These are phyloP conservation scores for Miniopterus natalensis DNA, from an alignment of 2,113 vertebrate species.

Conservation along the genomic window DNA sequence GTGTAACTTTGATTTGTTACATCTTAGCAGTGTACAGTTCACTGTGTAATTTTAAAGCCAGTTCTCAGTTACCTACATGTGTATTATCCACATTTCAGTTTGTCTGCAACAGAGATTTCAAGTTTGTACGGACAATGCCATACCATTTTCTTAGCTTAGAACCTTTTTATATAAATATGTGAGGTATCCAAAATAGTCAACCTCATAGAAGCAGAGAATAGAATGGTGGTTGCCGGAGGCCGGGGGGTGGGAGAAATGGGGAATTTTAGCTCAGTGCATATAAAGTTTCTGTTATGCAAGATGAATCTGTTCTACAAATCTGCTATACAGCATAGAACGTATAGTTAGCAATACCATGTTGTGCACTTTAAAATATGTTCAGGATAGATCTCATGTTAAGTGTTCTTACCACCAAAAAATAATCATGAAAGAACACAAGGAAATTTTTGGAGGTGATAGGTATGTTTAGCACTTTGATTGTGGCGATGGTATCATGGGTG, in stretches of 20 bases:
- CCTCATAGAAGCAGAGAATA: background rate
- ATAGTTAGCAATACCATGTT: background rate
- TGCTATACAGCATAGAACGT: background rate
- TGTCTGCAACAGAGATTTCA: constrained; percentile 16
- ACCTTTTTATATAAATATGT: constrained; percentile 28
- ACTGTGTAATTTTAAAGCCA: background rate
- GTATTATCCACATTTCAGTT: background rate
- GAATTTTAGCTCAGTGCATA: background rate
- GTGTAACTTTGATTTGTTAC: background rate
- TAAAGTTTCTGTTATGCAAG: background rate
- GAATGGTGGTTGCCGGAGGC: background rate
- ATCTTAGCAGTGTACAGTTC: background rate
- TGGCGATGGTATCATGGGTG: background rate
- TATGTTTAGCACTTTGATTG: background rate
- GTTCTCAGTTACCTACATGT: constrained; percentile 29
- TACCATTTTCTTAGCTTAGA: constrained; percentile 21
- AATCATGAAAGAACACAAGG: background rate
- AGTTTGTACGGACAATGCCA: background rate
- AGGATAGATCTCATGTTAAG: background rate
- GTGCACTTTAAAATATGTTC: background rate
- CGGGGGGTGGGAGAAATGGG: background rate
- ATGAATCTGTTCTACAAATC: background rate
- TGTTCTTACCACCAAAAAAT: background rate
- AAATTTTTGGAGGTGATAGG: background rate
- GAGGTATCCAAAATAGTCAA: background rate